phyloP scores from a whole-genome alignment of 2,888 invertebrate species.

The Pardosa pseudoannulata region DNA sequence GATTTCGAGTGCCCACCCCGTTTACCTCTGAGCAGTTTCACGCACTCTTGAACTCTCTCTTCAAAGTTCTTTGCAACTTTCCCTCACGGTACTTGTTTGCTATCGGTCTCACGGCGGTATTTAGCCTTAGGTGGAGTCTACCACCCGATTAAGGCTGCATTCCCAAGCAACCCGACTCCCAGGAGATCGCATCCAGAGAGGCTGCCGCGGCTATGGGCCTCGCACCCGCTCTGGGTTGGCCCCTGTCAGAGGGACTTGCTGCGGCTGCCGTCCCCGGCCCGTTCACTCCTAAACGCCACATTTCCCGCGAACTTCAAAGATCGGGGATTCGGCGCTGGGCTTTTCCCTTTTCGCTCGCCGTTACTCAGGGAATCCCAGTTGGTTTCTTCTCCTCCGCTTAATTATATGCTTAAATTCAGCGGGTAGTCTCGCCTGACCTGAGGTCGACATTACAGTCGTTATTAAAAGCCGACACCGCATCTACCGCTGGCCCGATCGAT shows the following conservation, averaged over 20 bases:
- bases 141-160: slow-evolving; percentile 82
- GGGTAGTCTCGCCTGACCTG: slow-evolving; percentile 77
- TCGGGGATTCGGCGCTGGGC: slow-evolving; percentile 58
- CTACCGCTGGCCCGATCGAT: no score
- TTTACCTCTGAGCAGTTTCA: slow-evolving; percentile 80
- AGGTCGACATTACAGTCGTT: no score
- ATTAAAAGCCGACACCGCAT: no score
- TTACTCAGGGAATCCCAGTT: slow-evolving; percentile 83
- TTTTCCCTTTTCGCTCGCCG: slow-evolving; percentile 57
- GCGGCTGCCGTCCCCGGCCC: no score
- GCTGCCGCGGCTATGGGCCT: no score
- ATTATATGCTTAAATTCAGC: slow-evolving; percentile 83
- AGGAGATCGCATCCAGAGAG: slow-evolving; percentile 62
- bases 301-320: no score
- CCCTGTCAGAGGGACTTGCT: no score
- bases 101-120: slow-evolving; percentile 83
- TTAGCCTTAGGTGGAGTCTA: slow-evolving; percentile 82
- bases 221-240: no score
- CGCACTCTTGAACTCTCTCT: slow-evolving; percentile 82
- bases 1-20: no score
- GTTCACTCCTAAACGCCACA: no score
- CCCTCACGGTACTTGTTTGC: slow-evolving; percentile 84
- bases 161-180: slow-evolving; percentile 82
- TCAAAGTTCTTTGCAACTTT: slow-evolving; percentile 85
- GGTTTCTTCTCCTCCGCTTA: slow-evolving; percentile 85